phyloP scores from a whole-genome alignment of 2,113 vertebrate species.

The Cariama cristata region DNA sequence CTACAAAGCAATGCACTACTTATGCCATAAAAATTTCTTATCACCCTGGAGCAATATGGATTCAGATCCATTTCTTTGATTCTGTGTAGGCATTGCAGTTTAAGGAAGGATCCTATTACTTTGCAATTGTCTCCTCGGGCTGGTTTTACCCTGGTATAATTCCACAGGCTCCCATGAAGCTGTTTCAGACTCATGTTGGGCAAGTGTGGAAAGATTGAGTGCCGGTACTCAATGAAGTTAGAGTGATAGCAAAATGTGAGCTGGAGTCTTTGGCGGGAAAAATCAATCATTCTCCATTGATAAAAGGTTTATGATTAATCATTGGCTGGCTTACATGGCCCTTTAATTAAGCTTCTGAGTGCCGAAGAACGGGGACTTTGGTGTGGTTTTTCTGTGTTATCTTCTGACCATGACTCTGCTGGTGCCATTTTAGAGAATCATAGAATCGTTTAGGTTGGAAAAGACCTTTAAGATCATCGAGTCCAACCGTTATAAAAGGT shows the following conservation, averaged over 20 bases:
- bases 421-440: conserved; percentile 4
- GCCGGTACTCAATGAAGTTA: not conserved
- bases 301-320: conserved; percentile 64
- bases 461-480: not conserved
- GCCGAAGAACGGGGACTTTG: conserved; percentile 18
- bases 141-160: not conserved
- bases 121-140: not conserved
- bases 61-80: not conserved
- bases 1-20: not conserved
- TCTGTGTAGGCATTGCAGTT: not conserved
- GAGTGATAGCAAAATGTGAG: not conserved
- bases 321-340: not conserved
- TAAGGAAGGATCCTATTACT: not conserved
- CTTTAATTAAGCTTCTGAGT: conserved; percentile 11
- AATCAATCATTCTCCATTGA: not conserved
- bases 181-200: not conserved
- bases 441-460: not conserved
- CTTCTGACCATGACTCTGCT: not conserved
- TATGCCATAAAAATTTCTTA: not conserved
- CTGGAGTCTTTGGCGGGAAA: not conserved
- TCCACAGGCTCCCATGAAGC: not conserved
- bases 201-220: not conserved
- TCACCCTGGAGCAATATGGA: not conserved
- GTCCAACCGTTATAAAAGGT: not conserved
- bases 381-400: not conserved